Evolutionary conservation across 2,113 vertebrate species (phyloP), one percentile per base, ranked within the genome.

Genomic region (Nyctereutes procyonoides): DNA sequence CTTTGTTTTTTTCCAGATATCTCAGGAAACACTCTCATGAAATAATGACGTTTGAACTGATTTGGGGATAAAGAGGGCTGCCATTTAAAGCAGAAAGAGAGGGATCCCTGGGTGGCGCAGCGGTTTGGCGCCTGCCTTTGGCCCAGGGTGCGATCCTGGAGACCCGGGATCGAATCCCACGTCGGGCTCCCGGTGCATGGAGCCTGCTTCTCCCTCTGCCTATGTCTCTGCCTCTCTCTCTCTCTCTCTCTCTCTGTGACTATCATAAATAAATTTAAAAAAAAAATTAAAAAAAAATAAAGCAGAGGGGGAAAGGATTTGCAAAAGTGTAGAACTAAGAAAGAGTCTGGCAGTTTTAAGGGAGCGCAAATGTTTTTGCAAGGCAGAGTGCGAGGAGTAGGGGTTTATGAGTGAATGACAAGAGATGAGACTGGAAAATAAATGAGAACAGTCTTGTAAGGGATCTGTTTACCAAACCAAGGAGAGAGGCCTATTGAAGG

Each of bases 371-470:
- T 88, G 69, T 60, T 96, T 93, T 84, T 86, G 20, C 58, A 71
- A 83, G 32, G 24, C 69, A 4, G 20, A 28, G 15, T 79, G 22
- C 6, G 74, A 65, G 48, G 65, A 86, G 12, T 81, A 56, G 69
- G 5, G 38, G 74, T 74, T 91, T 79, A n/a, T 85, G 55, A 3
- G 15, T 38, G 20, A 13, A 20, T 76, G 81, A 38, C 6, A 32
- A 55, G 48, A 90, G 63, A 60, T 77, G 32, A 95, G 65, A 56
- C n/a, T 83, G 51, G 55, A 80, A 95, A 97, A 96, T 94, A 92
- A 96, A 95, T 48, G 38, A 32, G 22, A 15, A 53, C 58, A 90
- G 56, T 26, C 79, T 56, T 56, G 26, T 82, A 43, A 55, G 86
- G 88, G 65, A 82, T 16, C 48, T 93, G 88, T 90, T 79, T 60